These are phyloP conservation scores for Cephonodes hylas DNA, from an alignment of 2,888 invertebrate genomes.

Conservation along the genomic window DNA sequence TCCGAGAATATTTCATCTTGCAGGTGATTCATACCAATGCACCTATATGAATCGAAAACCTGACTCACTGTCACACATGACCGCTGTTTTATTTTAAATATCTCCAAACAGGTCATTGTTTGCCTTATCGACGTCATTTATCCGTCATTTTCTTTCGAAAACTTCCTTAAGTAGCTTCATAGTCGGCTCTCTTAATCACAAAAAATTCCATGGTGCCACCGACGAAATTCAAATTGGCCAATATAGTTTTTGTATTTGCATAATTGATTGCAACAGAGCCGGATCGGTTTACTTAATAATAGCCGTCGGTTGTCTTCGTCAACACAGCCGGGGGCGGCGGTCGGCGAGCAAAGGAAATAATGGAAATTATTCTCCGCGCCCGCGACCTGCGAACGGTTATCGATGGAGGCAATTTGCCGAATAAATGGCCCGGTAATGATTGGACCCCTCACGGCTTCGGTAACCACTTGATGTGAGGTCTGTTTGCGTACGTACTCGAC, in stretches of 20 bases:
- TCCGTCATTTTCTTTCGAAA: background rate
- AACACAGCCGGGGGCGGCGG: constrained; percentile 44
- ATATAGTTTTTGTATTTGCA: background rate
- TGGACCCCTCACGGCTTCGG: constrained; percentile 31
- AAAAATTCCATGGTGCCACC: background rate
- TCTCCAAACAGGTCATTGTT: background rate
- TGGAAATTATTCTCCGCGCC: constrained; percentile 60
- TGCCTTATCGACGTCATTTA: background rate
- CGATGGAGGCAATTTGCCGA: constrained; percentile 65
- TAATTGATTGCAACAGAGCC: background rate
- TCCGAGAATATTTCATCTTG: background rate
- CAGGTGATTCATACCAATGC: background rate
- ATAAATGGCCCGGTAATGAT: constrained; percentile 48
- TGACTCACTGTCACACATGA: background rate
- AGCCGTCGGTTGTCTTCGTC: constrained; percentile 44
- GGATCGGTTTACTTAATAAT: constrained; percentile 31
- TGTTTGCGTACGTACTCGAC: constrained; percentile 26
- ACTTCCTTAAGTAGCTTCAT: background rate
- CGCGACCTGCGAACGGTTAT: constrained; percentile 55
- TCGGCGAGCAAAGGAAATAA: constrained; percentile 53
- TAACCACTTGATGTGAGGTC: constrained; percentile 36
- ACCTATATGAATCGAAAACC: background rate
- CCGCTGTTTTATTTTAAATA: background rate
- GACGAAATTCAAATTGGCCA: background rate
- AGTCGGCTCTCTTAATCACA: background rate